Conservation (phyloP, 2,797 vertebrate species). For the Dromococcyx pavoninus region DNA sequence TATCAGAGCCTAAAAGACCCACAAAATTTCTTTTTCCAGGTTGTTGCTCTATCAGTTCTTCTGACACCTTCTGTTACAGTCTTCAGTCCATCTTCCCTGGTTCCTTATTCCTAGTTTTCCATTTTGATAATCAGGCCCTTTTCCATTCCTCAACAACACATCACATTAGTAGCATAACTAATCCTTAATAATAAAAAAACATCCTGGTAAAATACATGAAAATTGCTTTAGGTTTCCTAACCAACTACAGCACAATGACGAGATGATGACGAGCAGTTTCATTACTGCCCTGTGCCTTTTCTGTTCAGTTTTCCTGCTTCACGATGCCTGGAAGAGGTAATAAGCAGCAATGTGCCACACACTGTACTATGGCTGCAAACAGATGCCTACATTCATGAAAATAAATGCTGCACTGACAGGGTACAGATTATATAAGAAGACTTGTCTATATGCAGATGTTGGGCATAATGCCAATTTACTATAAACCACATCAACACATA, state of each 20-base stretch:
- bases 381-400: constrained; percentile 4
- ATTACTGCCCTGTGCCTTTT: neutral
- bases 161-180: neutral
- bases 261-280: neutral
- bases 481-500: neutral
- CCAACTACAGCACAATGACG: neutral
- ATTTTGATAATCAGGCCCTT: neutral
- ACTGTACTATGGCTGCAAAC: neutral
- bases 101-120: neutral
- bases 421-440: neutral
- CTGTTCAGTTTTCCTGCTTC: neutral
- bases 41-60: neutral
- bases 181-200: neutral
- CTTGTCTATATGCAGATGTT: neutral
- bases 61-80: neutral
- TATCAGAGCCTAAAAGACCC: neutral
- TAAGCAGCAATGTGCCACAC: neutral
- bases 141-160: neutral
- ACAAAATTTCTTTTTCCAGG: neutral
- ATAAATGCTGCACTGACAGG: neutral
- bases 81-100: neutral
- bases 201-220: neutral
- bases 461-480: neutral
- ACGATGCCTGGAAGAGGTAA: neutral
- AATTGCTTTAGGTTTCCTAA: neutral